Evolutionary conservation across 2,888 invertebrate genomes (phyloP), one percentile per base, ranked within the genome.

Genomic region (Hipparchia semele): DNA sequence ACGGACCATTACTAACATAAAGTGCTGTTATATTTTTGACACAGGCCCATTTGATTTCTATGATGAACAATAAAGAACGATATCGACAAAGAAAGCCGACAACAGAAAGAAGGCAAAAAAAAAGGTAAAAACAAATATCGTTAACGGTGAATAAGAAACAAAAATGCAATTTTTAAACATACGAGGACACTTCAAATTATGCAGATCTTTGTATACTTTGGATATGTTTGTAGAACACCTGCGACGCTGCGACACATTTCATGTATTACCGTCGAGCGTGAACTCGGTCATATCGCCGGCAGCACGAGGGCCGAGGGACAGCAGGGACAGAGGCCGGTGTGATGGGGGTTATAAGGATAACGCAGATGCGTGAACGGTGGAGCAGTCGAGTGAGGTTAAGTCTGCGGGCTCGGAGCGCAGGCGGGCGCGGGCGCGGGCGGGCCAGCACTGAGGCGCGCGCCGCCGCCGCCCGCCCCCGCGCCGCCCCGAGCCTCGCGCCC

Each of bases 401-500:
- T 88, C 87, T 88, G 89, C 89, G 87, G 88, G 90, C 88, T 85
- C 70, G 82, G 82, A 82, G 85, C 89, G 88, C 89, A 86, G 88
- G 90, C 88, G 91, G 89, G 90, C 87, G 91, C 90, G 91, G 91
- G 90, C 89, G 91, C 91, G 91, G 90, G 92, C 87, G 90, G 88
- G 88, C 88, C 89, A 84, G 89, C 90, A 93, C 93, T 92, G 92
- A 90, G 84, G 89, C 89, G 91, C 90, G 91, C 91, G 90, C 89
- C 90, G 90, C 85, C 77, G 80, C 85, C 87, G 76, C 80, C 77
- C 33, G 59, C 59, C 82, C 39, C 39, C 3, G 3, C 39, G 3
- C 80, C 81, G 81, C 86, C 74, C 80, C 82, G 80, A 78, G 80
- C 80, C 80, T 82, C 82, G 75, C 77, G 68, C 77, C 75, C 72